Evolutionary conservation across 1,140 invertebrate species (phyloP).

Genomic region (Cyclargus thomasi): DNA sequence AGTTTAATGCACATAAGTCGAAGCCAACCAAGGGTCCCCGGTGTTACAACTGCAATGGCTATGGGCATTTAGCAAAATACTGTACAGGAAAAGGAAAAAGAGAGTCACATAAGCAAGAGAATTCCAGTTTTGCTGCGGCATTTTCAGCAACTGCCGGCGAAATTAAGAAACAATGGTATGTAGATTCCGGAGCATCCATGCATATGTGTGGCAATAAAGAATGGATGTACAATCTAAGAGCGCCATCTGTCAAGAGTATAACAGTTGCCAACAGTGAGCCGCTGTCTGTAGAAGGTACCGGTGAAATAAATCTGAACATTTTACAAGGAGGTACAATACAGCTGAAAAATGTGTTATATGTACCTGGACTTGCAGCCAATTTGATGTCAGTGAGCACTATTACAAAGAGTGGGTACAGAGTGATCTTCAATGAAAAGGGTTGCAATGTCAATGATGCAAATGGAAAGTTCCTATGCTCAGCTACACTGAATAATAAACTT

Average conservation of each 20-base stretch:
- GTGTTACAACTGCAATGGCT: slow-evolving; percentile 23
- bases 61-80: slow-evolving; percentile 22
- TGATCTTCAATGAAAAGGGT: slow-evolving; percentile 17
- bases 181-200: slow-evolving; percentile 21
- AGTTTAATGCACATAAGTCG: too few relatives aligned
- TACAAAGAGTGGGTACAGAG: slow-evolving; percentile 16
- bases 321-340: slow-evolving; percentile 17
- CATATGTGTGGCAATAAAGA: slow-evolving; percentile 21
- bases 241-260: slow-evolving; percentile 19
- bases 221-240: slow-evolving; percentile 22
- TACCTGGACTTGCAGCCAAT: slow-evolving; percentile 23
- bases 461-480: slow-evolving; percentile 18
- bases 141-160: slow-evolving; percentile 20
- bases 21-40: slow-evolving; percentile 21
- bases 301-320: slow-evolving; percentile 15
- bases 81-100: slow-evolving; percentile 9
- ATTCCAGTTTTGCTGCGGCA: slow-evolving; percentile 25
- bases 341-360: slow-evolving; percentile 24
- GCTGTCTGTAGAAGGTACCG: slow-evolving; percentile 18
- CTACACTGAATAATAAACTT: slow-evolving; percentile 17
- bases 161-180: slow-evolving; percentile 19
- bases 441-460: slow-evolving; percentile 17
- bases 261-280: slow-evolving; percentile 24
- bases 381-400: slow-evolving; percentile 23
- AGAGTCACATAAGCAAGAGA: too few relatives aligned